A percentile compares a stretch with the other conserved stretches of the same genome.
phyloP scores from a whole-genome alignment of 2,888 invertebrate species.

The Tortrix viridana region DNA sequence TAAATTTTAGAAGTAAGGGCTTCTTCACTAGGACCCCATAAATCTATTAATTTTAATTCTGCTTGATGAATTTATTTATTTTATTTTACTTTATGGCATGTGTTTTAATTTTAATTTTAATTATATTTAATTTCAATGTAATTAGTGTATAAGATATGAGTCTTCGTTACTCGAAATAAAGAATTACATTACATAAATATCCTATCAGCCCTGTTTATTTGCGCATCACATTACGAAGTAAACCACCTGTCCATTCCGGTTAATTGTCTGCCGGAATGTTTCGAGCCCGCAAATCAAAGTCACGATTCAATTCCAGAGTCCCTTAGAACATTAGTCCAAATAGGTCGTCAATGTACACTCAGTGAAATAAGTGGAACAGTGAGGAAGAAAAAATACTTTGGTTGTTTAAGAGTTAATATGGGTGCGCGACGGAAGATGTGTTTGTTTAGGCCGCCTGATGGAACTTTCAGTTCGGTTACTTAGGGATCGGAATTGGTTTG shows the following conservation, averaged over 20 bases:
- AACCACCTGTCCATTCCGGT: slow-evolving; percentile 7
- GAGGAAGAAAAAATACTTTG: slow-evolving; percentile 2
- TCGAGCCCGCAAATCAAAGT: slow-evolving; percentile 28
- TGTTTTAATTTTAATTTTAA: no score
- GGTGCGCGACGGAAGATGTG: slow-evolving; percentile 14
- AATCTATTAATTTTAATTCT: no score
- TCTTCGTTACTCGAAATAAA: no score
- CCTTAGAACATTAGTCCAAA: slow-evolving; percentile 28
- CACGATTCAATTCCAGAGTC: slow-evolving; percentile 32
- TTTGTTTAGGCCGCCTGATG: slow-evolving; percentile 36
- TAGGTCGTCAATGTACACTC: slow-evolving; percentile 24
- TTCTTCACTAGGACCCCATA: no score
- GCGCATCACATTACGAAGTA: no score
- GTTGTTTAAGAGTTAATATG: slow-evolving; percentile 6
- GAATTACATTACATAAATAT: no score
- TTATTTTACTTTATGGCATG: no score
- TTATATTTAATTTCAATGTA: no score
- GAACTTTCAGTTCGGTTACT: slow-evolving; percentile 36
- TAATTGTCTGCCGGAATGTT: slow-evolving; percentile 10
- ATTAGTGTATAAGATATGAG: no score
- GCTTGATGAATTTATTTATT: no score
- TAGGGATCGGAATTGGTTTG: slow-evolving; percentile 25
- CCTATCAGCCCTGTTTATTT: no score
- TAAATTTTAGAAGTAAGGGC: no score
- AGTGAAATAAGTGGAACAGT: slow-evolving; percentile 4